Base-by-base conservation (phyloP, 2,888 invertebrate species). In the Spisula solida region DNA sequence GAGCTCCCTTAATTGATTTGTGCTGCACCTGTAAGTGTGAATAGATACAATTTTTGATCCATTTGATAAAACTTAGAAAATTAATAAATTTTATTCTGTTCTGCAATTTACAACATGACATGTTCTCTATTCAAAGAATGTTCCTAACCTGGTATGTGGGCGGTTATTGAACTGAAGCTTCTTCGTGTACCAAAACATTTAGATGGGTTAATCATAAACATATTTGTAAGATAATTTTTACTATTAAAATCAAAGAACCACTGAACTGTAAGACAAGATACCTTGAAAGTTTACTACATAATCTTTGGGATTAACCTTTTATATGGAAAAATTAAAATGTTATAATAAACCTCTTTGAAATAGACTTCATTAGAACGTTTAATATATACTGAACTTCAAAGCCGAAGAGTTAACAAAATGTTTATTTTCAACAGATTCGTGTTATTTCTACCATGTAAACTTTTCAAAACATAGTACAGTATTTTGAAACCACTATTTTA, bases 401-500 rank as follows among this genome's bases (percentile, higher is more conserved):
- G 56, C 2, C 18, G n/a, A 1, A 41, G 60, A 25, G 60, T 66
- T 66, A 66, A 66, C 60, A 25, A 60, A 60, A 20, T 66, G 60
- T 66, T 66, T 66, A 66, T 66, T 75, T 75, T 75, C 34, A 75
- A 75, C 75, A 75, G 31, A 75, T 31, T 34, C 8, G 14, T 34
- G 31, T 34, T 75, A 18, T 10, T 70, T 75, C 14, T 16, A 31
- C 70, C 70, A 31, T 75, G 75, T 31, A 31, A 75, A 75, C 34
- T 31, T 75, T 75, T 16, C 31, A 75, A 12, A 31, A 6, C 31
- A 75, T 75, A 31, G 14, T 75, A 75, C 75, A 83, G 47, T 51
- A 51, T 83, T 83, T 83, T 20, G 51, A 83, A 83, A 83, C 83
- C 29, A 48, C 51, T 75, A 83, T 48, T 47, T 83, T 82, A 70